Conservation (phyloP, 1,140 invertebrate species). For the Anastatus disparis region DNA sequence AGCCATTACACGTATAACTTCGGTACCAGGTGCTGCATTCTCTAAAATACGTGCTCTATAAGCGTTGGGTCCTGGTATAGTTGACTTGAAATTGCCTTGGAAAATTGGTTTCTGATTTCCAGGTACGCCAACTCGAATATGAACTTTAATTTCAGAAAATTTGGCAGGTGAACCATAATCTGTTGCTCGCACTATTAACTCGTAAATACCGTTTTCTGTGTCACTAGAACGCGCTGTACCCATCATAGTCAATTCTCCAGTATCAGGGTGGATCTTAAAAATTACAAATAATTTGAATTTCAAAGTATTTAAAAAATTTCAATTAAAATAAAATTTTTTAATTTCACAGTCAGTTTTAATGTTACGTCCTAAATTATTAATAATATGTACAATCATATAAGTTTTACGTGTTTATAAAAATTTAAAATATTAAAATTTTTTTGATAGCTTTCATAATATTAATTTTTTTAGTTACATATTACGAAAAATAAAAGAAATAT, state of each 20-base stretch:
- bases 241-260: constrained; percentile 76
- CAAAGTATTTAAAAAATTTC: too few species aligned
- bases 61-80: constrained; percentile 70
- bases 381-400: too few species aligned
- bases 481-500: too few species aligned
- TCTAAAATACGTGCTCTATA: constrained; percentile 78
- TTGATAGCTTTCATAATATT: too few species aligned
- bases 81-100: constrained; percentile 74
- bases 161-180: constrained; percentile 77
- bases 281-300: constrained; percentile 49
- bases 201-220: constrained; percentile 79
- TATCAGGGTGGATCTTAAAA: constrained; percentile 72
- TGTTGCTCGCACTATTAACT: constrained; percentile 76
- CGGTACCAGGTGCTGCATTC: constrained; percentile 75
- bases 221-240: constrained; percentile 75
- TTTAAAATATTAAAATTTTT: too few species aligned
- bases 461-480: too few species aligned
- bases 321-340: too few species aligned
- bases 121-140: constrained; percentile 78
- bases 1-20: constrained; percentile 76
- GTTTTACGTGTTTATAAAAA: too few species aligned
- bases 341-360: too few species aligned
- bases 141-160: constrained; percentile 73
- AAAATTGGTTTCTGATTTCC: constrained; percentile 83
- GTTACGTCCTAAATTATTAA: too few species aligned